phyloP scores from a whole-genome alignment of 1,140 invertebrate genomes.

The Scaptomyza pallida region DNA sequence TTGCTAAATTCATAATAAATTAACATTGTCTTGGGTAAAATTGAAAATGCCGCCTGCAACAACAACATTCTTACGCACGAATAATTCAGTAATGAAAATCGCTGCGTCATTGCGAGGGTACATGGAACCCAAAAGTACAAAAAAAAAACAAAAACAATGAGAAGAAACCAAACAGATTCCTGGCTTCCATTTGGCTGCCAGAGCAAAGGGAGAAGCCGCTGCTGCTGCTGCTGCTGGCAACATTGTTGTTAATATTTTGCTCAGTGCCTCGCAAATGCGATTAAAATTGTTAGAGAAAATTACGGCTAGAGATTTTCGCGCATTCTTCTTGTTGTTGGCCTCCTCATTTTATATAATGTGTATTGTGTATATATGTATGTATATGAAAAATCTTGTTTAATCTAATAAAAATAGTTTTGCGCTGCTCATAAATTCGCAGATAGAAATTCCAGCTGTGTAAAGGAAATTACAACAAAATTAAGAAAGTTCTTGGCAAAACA shows the following conservation, averaged over 20 bases:
- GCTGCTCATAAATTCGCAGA: constrained; percentile 79
- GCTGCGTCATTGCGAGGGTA: constrained; percentile 31
- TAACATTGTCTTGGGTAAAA: constrained; percentile 67
- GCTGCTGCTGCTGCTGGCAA: constrained; percentile 22
- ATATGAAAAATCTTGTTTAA: constrained; percentile 58
- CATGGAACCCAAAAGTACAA: background rate
- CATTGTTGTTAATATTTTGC: constrained; percentile 75
- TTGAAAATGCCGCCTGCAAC: constrained; percentile 71
- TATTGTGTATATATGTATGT: constrained; percentile 14
- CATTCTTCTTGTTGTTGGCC: constrained; percentile 32
- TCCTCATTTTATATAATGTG: background rate
- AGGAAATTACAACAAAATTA: constrained; percentile 81
- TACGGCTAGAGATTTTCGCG: constrained; percentile 53
- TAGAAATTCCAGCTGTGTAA: constrained; percentile 78
- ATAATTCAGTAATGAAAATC: constrained; percentile 78
- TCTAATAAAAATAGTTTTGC: constrained; percentile 80
- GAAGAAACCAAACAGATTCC: constrained; percentile 26
- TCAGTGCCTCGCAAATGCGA: constrained; percentile 68
- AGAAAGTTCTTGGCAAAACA: constrained; percentile 59
- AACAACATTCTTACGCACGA: constrained; percentile 81
- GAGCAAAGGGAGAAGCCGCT: background rate
- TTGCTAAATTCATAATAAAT: constrained; percentile 81
- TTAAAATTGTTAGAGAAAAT: constrained; percentile 81
- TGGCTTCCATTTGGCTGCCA: background rate
- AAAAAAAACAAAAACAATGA: no score